Evolutionary conservation across 1,140 invertebrate genomes (phyloP), one percentile per base, ranked within the genome.

Genomic region (Saccostrea echinata): DNA sequence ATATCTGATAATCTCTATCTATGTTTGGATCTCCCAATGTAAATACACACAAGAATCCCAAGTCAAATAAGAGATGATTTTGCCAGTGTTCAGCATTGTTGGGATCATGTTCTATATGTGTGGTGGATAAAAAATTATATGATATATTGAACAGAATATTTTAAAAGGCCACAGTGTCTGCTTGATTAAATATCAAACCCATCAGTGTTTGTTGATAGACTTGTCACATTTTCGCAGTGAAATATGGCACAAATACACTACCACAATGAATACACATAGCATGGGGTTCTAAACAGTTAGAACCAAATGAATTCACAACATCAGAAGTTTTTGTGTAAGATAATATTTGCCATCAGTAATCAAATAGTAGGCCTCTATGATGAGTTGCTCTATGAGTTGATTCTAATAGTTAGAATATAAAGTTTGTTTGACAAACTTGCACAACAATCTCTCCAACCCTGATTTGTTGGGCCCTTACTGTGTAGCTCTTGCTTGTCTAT

Each of bases 371-470:
- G 68, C 68, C 30, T 76, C 24, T 1, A 76, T 33, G 30, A 76
- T 76, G 68, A 76, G 8, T 33, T 76, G 68, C 24, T 27, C 8
- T 76, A 27, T 27, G 68, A 76, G 68, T 76, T 76, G 68, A 76
- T 76, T 33, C 68, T 76, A 76, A 33, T 27, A 76, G 68, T 76
- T 30, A 68, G 64, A 68, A 68, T 24, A 76, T 76, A 64, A 81
- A 64, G 55, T 83, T 83, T 64, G 55, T 87, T 86, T 82, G 55
- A 83, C 55, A 87, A 87, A 84, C 84, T 64, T 87, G 80, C 86
- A 87, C 81, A 87, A 83, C 86, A 87, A 87, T 87, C 86, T 83
- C 81, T 87, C 81, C 82, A 64, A 13, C n/a, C 16, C 33, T 55
- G 33, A 87, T 87, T 24, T 55, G 51, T 53, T 33, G 9, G 11